Conservation (phyloP, 1,140 invertebrate genomes). For the Ostrea edulis region DNA sequence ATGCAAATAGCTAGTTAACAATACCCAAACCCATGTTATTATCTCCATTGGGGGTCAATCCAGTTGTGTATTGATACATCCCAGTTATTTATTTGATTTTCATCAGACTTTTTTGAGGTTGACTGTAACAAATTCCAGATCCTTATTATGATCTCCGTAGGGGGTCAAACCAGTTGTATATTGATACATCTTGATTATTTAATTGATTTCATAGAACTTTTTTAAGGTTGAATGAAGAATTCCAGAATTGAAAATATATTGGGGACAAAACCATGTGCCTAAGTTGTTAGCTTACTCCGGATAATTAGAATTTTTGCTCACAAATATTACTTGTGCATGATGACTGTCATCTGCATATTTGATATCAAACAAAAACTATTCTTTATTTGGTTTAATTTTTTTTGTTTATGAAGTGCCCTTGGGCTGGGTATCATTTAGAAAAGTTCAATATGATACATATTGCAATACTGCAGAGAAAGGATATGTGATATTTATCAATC, state of each 20-base stretch:
- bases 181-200: slow-evolving; percentile 22
- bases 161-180: background rate
- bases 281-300: too few species aligned
- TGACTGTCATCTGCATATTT: too few species aligned
- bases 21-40: background rate
- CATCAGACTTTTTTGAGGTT: slow-evolving; percentile 25
- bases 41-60: background rate
- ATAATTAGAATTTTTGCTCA: too few species aligned
- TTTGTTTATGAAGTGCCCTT: too few species aligned
- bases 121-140: background rate
- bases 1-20: slow-evolving; percentile 31
- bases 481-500: too few species aligned
- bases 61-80: slow-evolving; percentile 3
- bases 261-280: background rate
- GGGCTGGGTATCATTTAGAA: too few species aligned
- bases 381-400: too few species aligned
- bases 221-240: background rate
- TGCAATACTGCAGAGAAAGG: too few species aligned
- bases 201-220: slow-evolving; percentile 15
- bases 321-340: too few species aligned
- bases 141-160: background rate
- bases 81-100: slow-evolving; percentile 21
- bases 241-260: background rate
- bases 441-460: too few species aligned
- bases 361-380: too few species aligned